Percentiles rank a stretch among this genome's conserved stretches.
These are phyloP conservation scores for Mormyrus iriodes DNA, from an alignment of 2,113 vertebrate genomes.

Conservation along the genomic window DNA sequence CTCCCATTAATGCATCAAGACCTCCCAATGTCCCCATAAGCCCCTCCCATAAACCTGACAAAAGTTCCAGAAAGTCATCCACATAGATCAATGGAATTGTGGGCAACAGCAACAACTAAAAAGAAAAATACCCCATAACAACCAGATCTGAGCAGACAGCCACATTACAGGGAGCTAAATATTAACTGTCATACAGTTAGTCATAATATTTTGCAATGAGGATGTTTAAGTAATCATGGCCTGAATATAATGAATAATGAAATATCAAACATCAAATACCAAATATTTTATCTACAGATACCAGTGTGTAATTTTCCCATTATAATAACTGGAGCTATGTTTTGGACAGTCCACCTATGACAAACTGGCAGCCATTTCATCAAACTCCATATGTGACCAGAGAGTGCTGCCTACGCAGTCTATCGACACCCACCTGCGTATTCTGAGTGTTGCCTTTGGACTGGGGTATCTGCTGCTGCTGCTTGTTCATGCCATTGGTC, in stretches of 20 bases:
- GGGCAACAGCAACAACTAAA: not conserved
- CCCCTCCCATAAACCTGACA: too few species aligned
- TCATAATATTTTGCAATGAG: not conserved
- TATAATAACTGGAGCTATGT: not conserved
- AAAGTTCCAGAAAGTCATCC: too few species aligned
- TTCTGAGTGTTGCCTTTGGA: conserved; percentile 69
- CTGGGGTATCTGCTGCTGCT: conserved; percentile 49
- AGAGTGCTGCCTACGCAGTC: not conserved
- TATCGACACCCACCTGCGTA: conserved; percentile 57
- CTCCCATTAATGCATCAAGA: too few species aligned
- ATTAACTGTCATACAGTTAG: not conserved
- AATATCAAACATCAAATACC: not conserved
- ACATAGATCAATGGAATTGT: too few species aligned
- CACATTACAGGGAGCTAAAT: not conserved
- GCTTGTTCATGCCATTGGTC: conserved; percentile 73
- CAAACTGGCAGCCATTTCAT: not conserved
- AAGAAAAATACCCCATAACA: not conserved
- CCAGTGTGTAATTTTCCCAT: not conserved
- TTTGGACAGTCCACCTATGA: not conserved
- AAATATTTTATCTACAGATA: not conserved
- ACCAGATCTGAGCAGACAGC: not conserved
- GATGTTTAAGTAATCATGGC: not conserved
- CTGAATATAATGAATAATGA: not conserved
- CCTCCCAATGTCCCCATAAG: too few species aligned
- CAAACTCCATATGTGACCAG: not conserved